Percentiles rank a stretch among this genome's conserved stretches.
phyloP scores from a whole-genome alignment of 2,113 vertebrate genomes.

The Excalfactoria chinensis region DNA sequence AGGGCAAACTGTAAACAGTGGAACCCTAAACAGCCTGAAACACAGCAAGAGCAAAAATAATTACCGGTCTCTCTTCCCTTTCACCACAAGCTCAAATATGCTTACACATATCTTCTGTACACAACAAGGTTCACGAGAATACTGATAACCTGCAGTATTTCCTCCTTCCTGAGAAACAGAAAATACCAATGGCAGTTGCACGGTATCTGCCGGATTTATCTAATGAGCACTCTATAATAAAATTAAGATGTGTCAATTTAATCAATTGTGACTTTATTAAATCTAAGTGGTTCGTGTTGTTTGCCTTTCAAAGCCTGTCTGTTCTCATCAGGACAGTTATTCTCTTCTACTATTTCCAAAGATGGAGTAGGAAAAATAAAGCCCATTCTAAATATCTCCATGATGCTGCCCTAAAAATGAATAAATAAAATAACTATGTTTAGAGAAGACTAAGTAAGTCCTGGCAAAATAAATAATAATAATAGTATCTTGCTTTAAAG shows the following conservation, averaged over 20 bases:
- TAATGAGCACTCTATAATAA: neutral
- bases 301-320: neutral
- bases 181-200: neutral
- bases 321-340: neutral
- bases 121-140: neutral
- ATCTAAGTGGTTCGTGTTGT: neutral
- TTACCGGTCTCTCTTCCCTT: neutral
- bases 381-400: neutral
- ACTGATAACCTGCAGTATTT: neutral
- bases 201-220: neutral
- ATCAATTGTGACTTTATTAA: neutral
- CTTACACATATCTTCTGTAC: neutral
- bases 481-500: neutral
- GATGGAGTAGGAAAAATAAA: neutral
- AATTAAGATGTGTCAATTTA: neutral
- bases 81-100: neutral
- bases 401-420: neutral
- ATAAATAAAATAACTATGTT: neutral
- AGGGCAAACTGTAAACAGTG: neutral
- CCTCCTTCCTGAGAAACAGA: neutral
- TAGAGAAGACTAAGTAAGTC: neutral
- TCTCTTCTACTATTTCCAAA: neutral
- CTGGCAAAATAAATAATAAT: neutral
- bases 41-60: neutral
- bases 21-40: neutral